Evolutionary conservation across 23 tunicate genomes (phyloP).

Genomic region (Trididemnum miniatum): DNA sequence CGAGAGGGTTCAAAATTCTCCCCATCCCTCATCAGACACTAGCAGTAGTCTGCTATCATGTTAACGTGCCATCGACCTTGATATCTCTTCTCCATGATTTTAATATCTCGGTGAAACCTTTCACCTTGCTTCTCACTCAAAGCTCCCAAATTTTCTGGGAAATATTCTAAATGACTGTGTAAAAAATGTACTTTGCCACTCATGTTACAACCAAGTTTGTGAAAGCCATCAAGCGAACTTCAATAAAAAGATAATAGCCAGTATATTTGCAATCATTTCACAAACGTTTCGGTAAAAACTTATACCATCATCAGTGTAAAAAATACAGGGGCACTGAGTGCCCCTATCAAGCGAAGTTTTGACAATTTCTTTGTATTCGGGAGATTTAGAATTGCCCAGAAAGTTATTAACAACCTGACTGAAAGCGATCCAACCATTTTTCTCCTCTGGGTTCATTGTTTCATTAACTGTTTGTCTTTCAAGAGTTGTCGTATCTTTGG

Average conservation of each 20-base stretch:
- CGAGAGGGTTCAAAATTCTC: not conserved
- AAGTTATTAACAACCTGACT: conserved; percentile 24
- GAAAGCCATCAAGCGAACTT: conserved; percentile 12
- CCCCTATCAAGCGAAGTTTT: conserved; percentile 9
- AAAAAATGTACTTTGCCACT: conserved; percentile 24
- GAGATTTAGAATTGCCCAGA: not conserved
- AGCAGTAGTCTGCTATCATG: conserved; percentile 36
- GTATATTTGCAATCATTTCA: too few species aligned
- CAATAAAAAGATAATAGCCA: too few species aligned
- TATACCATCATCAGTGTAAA: too few species aligned
- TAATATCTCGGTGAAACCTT: conserved; percentile 29
- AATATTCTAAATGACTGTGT: conserved; percentile 31
- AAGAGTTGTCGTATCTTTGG: conserved; percentile 13
- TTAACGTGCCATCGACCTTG: conserved; percentile 22
- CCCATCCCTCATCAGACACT: conserved; percentile 11
- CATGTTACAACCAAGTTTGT: not conserved
- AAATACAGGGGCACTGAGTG: too few species aligned
- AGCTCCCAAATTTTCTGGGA: conserved; percentile 29
- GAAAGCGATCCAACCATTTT: conserved; percentile 26
- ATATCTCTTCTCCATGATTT: conserved; percentile 25
- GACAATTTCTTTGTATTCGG: conserved; percentile 19
- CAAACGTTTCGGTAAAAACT: too few species aligned
- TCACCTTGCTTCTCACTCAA: conserved; percentile 35
- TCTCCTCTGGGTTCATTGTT: not conserved
- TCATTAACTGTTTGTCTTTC: not conserved